Evolutionary conservation across 2,797 vertebrate species (phyloP).

Genomic region (Paramormyrops hopkinsi): DNA sequence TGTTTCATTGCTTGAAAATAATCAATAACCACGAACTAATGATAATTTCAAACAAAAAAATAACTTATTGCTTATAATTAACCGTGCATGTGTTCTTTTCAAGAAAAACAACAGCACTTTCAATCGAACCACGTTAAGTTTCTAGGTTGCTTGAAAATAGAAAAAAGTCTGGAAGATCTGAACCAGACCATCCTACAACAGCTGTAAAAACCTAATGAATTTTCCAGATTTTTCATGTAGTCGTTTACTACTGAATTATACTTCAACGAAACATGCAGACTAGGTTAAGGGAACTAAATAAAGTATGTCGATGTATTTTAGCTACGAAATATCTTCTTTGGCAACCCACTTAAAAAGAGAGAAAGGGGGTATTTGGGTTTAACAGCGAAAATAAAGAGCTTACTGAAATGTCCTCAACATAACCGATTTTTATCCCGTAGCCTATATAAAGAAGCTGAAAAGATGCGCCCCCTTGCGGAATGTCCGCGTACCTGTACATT

Average conservation of each 20-base stretch:
- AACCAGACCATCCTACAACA: not conserved
- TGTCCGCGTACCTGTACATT: conserved; percentile 14
- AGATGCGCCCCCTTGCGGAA: conserved; percentile 48
- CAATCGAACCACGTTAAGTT: not conserved
- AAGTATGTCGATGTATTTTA: not conserved
- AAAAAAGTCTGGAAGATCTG: not conserved
- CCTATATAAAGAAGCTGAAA: not conserved
- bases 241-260: conserved; percentile 8
- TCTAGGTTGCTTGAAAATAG: not conserved
- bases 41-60: not conserved
- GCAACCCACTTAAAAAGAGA: not conserved
- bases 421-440: not conserved
- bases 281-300: not conserved
- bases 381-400: not conserved
- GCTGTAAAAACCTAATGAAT: not conserved
- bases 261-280: not conserved
- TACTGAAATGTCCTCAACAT: not conserved
- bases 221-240: conserved; percentile 1
- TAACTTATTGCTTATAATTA: not conserved
- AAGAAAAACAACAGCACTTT: not conserved
- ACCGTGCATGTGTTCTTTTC: not conserved
- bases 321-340: not conserved
- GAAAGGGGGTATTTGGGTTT: not conserved
- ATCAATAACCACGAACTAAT: not conserved
- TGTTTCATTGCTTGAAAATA: not conserved